Percentiles rank a stretch among this genome's conserved stretches.
These are phyloP conservation scores for Catocala nupta DNA, from an alignment of 2,888 invertebrate species.

Conservation along the genomic window DNA sequence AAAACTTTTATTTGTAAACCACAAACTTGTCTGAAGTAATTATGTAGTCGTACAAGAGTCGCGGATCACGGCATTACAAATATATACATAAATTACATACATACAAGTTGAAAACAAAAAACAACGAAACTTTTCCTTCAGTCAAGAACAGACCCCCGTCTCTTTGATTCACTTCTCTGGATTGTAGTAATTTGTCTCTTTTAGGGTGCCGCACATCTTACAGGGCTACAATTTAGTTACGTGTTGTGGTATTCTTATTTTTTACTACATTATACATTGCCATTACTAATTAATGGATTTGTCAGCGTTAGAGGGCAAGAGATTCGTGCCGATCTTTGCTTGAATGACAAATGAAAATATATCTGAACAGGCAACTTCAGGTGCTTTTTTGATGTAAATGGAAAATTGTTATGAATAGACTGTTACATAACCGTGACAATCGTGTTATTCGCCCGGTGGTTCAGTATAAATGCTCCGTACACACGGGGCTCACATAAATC, in stretches of 20 bases:
- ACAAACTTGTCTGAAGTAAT: conserved; percentile 32
- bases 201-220: conserved; percentile 29
- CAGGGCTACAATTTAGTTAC: no score
- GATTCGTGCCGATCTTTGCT: no score
- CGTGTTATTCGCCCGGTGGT: conserved; percentile 32
- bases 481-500: conserved; percentile 29
- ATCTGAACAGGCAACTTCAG: no score
- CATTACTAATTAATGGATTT: no score
- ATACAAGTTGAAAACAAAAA: conserved; percentile 22
- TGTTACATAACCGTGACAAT: conserved; percentile 35
- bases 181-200: conserved; percentile 46
- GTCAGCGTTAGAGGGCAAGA: no score
- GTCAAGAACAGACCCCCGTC: conserved; percentile 12
- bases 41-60: conserved; percentile 29
- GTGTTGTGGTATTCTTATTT: no score
- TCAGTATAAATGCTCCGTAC: conserved; percentile 43
- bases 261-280: no score
- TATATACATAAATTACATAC: conserved; percentile 17
- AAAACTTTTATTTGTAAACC: conserved; percentile 5
- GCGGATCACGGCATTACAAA: conserved; percentile 7
- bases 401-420: conserved; percentile 22
- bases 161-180: conserved; percentile 35
- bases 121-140: conserved; percentile 24
- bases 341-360: no score
- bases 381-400: no score